Evolutionary conservation across 2,797 vertebrate genomes (phyloP), one percentile per base, ranked within the genome.

Genomic region (Valencia hispanica): DNA sequence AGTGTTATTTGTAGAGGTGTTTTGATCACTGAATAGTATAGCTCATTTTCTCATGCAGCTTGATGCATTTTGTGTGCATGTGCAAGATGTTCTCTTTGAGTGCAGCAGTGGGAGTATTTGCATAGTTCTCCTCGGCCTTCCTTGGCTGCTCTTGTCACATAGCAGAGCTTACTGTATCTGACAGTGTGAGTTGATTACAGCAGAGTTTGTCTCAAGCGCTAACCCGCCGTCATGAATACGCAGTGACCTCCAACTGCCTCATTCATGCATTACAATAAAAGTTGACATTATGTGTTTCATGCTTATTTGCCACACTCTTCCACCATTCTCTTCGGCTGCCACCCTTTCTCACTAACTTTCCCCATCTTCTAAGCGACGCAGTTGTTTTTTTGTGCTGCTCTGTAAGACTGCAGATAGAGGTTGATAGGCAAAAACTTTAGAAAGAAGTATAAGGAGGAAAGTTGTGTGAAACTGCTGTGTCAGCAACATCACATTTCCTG

Each of bases 401-500:
- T 84, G 72, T 65, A 68, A 71, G 75, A 82, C 70, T 83, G 80
- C n/a, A 53, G 73, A 71, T 75, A n/a, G 59, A 88, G 68, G 76
- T 68, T n/a, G 83, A 82, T 59, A 39, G 72, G 78, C 79, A 86
- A 75, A 83, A 71, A 70, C 78, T 80, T 85, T 45, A 70, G 70
- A 73, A 70, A 39, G 72, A 86, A 86, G 84, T 80, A 45, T 8
- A 47, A 48, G 79, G 70, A 70, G 86, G 73, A 90, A 93, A 91
- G 84, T 87, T 90, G 73, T 87, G 79, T 79, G 57, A 82, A 91
- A 93, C 53, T 89, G 65, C 85, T 57, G 77, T 84, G 90, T 93
- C 91, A 92, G 92, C 93, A 92, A 73, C 86, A 90, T 90, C 76
- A 84, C 88, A 88, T 87, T 83, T 86, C 78, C 90, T 82, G 18